Base-by-base conservation (phyloP, 2,888 invertebrate species). In the Diachrysia chrysitis region DNA sequence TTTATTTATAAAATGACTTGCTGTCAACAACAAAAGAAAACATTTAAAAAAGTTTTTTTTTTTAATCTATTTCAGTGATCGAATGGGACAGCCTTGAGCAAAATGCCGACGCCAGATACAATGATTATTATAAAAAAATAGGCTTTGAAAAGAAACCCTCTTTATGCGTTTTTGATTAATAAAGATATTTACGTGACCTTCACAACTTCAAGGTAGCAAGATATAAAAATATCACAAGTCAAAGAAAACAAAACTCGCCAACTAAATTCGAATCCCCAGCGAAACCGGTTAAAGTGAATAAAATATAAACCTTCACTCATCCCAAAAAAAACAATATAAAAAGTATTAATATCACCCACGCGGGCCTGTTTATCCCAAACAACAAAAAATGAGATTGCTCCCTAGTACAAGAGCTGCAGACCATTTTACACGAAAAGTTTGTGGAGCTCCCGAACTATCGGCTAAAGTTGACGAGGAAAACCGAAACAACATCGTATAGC, bases 381-480 rank as follows among this genome's bases (percentile, higher is more conserved):
- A 77, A 79, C 72, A 79, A 78, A 78, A 79, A 79, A 80, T 63
- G 64, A 80, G 72, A 79, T 80, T 79, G 75, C 72, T 64, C 35
- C 59, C 59, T 63, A 68, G 59, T 69, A 75, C 69, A 73, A 64
- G 70, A 73, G 66, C 78, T 73, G 78, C 72, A 70, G 55, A 53
- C 42, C 64, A 17, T 51, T 51, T 21, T 51, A 51, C 54, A 21
- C 21, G 48, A n/a, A 60, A 80, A 79, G 64, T 80, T 80, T 55
- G 61, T 46, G 66, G 59, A 75, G 75, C 68, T 76, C 29, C 63
- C 61, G 65, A 79, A 79, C 81, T 78, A 76, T 78, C 64, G 68
- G 76, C 78, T 76, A 78, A 79, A 79, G 65, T 79, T 80, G 17
- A 76, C 58, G 55, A 65, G 62, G 63, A 70, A 58, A 78, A 77